Conservation (phyloP, 2,888 invertebrate species). For the Hofmannophila pseudospretella region DNA sequence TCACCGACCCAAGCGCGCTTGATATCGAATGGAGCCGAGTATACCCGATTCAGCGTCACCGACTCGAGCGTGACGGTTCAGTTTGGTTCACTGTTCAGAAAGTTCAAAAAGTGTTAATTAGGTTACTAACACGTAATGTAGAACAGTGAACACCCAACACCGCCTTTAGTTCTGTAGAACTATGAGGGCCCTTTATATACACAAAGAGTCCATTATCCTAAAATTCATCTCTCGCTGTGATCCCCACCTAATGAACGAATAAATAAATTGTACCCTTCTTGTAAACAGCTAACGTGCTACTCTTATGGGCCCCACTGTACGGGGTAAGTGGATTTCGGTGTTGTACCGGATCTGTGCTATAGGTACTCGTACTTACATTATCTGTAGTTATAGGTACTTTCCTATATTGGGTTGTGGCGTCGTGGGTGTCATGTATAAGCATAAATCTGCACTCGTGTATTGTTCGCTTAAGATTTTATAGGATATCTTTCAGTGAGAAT, state of each 20-base stretch:
- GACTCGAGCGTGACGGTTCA: no score
- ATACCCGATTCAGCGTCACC: no score
- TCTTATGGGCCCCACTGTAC: conserved; percentile 63
- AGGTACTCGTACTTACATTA: conserved; percentile 37
- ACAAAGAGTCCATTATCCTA: conserved; percentile 58
- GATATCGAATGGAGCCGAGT: no score
- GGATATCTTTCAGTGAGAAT: no score
- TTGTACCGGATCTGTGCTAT: conserved; percentile 58
- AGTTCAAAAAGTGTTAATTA: no score
- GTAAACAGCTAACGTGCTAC: conserved; percentile 62
- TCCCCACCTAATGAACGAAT: conserved; percentile 74
- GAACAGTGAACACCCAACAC: not conserved
- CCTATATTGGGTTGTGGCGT: not conserved
- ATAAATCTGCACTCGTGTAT: conserved; percentile 4
- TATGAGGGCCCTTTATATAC: conserved; percentile 29
- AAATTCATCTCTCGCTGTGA: conserved; percentile 67
- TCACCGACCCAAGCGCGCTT: no score
- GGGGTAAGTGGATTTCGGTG: conserved; percentile 78
- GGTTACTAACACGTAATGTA: not conserved
- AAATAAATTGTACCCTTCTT: conserved; percentile 74
- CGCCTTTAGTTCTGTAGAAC: no score
- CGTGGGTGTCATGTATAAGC: conserved; percentile 6
- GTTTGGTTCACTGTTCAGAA: not conserved
- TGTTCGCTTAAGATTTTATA: no score
- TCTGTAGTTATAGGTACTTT: conserved; percentile 27